phyloP scores from a whole-genome alignment of 2,113 vertebrate species.

The Sinocyclocheilus maitianheensis region DNA sequence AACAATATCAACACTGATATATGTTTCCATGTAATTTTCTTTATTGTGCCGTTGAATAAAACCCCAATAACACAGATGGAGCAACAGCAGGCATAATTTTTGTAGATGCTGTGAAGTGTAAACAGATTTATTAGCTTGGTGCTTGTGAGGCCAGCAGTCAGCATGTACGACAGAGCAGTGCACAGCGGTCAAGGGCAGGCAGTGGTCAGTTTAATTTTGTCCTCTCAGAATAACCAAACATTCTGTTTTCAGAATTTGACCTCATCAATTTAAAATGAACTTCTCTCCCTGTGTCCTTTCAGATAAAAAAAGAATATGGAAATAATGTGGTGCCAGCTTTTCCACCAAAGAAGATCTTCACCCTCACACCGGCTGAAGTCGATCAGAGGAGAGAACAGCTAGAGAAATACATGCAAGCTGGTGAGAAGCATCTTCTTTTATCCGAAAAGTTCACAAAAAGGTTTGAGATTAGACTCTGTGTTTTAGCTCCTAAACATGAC shows the following conservation, averaged over 20 bases:
- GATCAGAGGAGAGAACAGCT: constrained; percentile 95
- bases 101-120: not conserved
- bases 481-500: not conserved
- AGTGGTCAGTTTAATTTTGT: constrained; percentile 1
- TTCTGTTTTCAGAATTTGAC: not conserved
- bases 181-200: not conserved
- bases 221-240: not conserved
- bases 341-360: constrained; percentile 98
- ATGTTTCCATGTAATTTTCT: not conserved
- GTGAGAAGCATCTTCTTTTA: constrained; percentile 72
- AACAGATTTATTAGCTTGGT: constrained; percentile 11
- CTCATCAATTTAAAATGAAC: not conserved
- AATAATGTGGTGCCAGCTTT: constrained; percentile 93
- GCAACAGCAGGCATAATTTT: not conserved
- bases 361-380: constrained; percentile 91
- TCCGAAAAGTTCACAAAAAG: not conserved
- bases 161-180: not conserved
- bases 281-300: constrained; percentile 55
- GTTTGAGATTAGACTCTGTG: too few species aligned
- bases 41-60: not conserved
- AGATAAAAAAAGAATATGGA: constrained; percentile 96
- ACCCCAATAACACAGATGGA: not conserved
- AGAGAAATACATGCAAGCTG: constrained; percentile 99
- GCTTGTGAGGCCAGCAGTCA: constrained; percentile 1
- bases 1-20: not conserved